Percentiles rank a stretch among this genome's conserved stretches.
Conservation (phyloP, 2,113 vertebrate genomes). For the Phalacrocorax carbo region DNA sequence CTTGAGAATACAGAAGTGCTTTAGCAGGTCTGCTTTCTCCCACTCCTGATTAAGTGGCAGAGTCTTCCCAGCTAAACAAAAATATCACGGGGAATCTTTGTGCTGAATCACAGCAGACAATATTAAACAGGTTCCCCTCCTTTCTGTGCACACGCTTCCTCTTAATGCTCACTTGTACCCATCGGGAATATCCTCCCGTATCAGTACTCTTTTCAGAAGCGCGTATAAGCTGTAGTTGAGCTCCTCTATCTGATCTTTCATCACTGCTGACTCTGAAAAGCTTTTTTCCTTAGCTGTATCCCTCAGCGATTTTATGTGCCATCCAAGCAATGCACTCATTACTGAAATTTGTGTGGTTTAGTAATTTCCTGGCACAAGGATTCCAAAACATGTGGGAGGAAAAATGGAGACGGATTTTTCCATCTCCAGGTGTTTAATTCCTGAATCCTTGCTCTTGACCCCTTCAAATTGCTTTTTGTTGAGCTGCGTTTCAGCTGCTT, state of each 20-base stretch:
- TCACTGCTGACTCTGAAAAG: not conserved
- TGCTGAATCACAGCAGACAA: not conserved
- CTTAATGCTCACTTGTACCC: not conserved
- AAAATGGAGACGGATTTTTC: not conserved
- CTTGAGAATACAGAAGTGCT: not conserved
- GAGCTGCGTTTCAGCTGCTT: not conserved
- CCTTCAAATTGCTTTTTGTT: not conserved
- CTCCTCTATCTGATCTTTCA: not conserved
- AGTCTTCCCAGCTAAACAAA: not conserved
- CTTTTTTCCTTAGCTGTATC: not conserved
- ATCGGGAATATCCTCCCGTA: not conserved
- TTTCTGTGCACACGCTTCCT: not conserved
- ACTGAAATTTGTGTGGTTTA: slow-evolving; percentile 3
- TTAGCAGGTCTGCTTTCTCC: not conserved
- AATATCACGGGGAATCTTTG: not conserved
- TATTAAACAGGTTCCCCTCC: not conserved
- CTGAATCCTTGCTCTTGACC: not conserved
- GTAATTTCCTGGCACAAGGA: slow-evolving; percentile 16
- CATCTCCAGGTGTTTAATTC: not conserved
- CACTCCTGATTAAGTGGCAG: not conserved
- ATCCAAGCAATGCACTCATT: not conserved
- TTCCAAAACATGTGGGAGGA: not conserved
- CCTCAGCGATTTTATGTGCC: not conserved
- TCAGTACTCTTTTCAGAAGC: not conserved
- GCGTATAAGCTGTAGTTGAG: not conserved